Percentiles rank a stretch among this genome's conserved stretches.
phyloP scores from a whole-genome alignment of 2,113 vertebrate genomes.

The Pao palembangensis region DNA sequence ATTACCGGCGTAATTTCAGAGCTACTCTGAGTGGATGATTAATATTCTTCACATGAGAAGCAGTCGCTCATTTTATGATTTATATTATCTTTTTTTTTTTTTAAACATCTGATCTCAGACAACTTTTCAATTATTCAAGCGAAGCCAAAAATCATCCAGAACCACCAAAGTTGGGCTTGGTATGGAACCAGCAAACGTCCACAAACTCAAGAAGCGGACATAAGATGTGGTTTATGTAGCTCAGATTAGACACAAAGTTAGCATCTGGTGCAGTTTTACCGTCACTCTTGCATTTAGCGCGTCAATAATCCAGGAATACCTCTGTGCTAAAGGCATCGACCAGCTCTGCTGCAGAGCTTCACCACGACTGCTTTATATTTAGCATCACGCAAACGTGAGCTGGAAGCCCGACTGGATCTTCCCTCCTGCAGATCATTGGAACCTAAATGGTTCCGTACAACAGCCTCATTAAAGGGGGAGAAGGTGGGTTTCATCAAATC shows the following conservation, averaged over 20 bases:
- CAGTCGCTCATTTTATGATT: neutral
- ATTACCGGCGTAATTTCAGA: neutral
- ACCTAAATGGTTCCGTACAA: conserved; percentile 18
- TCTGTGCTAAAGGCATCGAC: no score
- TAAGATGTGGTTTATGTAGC: no score
- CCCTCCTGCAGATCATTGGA: neutral
- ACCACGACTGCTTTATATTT: neutral
- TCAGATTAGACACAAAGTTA: no score
- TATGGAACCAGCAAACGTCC: no score
- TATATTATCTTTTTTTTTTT: neutral
- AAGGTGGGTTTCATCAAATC: conserved; percentile 25
- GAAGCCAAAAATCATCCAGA: no score
- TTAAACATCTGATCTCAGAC: neutral
- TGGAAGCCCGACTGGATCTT: neutral
- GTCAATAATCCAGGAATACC: neutral
- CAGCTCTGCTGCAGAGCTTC: no score
- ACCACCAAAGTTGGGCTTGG: no score
- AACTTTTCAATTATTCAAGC: no score
- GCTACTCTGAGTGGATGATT: neutral
- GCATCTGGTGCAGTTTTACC: neutral
- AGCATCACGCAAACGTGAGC: conserved; percentile 1
- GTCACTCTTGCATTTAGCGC: neutral
- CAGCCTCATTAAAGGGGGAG: conserved; percentile 16
- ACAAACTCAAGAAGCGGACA: neutral
- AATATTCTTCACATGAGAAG: neutral